Evolutionary conservation across 2,888 invertebrate genomes (phyloP), one percentile per base, ranked within the genome.

Genomic region (Hyles lineata): DNA sequence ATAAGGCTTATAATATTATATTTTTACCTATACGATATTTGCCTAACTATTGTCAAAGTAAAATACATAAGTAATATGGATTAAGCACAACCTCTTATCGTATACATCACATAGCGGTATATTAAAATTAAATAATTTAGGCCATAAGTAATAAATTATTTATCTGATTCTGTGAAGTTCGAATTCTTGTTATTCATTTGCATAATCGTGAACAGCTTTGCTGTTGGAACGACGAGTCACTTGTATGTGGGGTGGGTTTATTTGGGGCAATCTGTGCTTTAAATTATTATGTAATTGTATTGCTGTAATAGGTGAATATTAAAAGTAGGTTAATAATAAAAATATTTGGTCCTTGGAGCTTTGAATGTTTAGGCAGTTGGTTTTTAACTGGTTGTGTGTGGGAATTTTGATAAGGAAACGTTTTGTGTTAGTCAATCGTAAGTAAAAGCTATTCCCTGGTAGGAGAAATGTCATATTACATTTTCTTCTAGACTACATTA

Each of bases 131-230:
- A 60, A 60, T 23, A 60, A 60, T 25, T 25, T 25, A 9, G 25
- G 17, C 17, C 25, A 25, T 60, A 17, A 25, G 25, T 25, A 60
- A 60, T 60, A 25, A 9, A 60, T 60, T 29, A 60, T 60, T 55
- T 55, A 55, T 55, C 55, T 55, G 55, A n/a, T 55, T 55, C 55
- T n/a, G 17, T 25, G 25, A 60, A 60, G 21, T 19, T 21, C 5
- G 63, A 63, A 21, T 63, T 63, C 35, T 63, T 15, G 35, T 21
- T 63, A 43, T 60, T 32, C 32, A 35, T 63, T 43, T 35, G 8
- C 63, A 63, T 63, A 63, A 21, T 43, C 63, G 43, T 63, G 63
- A 35, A 21, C 35, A n/a, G 15, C 9, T 21, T 35, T 9, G 35
- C 1, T n/a, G n/a, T 35, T 6, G 21, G 7, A 43, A n/a, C n/a